Evolutionary conservation across 2,113 vertebrate species (phyloP).

Genomic region (Ailurus styani): DNA sequence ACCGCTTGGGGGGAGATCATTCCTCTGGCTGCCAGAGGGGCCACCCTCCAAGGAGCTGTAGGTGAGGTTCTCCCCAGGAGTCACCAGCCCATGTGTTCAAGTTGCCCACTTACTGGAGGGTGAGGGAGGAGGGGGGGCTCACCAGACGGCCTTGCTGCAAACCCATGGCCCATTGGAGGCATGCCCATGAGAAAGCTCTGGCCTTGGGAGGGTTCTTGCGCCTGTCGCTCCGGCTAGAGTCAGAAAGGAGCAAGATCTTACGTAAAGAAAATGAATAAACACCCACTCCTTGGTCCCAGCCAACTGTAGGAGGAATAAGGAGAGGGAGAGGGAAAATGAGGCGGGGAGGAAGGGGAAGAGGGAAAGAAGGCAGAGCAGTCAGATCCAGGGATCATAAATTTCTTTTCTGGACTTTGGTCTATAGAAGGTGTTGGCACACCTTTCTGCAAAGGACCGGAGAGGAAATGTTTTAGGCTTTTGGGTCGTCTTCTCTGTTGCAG

Average conservation of each 20-base stretch:
- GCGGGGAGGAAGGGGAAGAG: too few relatives aligned
- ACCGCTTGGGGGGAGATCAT: not conserved
- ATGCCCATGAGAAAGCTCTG: not conserved
- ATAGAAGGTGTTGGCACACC: not conserved
- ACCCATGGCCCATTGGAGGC: not conserved
- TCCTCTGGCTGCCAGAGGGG: not conserved
- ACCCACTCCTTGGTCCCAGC: not conserved
- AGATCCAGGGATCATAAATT: not conserved
- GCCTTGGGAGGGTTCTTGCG: not conserved
- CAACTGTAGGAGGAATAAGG: not conserved
- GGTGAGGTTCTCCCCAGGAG: not conserved
- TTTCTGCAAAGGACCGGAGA: not conserved
- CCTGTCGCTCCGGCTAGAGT: not conserved
- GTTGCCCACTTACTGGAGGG: not conserved
- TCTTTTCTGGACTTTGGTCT: not conserved
- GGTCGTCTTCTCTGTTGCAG: not conserved
- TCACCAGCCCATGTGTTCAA: not conserved
- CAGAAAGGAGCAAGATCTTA: not conserved
- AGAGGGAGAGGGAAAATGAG: not conserved
- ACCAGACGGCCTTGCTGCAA: not conserved
- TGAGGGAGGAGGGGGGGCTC: not conserved
- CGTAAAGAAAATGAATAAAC: not conserved
- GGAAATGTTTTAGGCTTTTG: not conserved
- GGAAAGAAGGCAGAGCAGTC: not conserved
- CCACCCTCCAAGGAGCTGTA: not conserved